Evolutionary conservation across 2,797 vertebrate species (phyloP).

Genomic region (Enteromius fasciolatus): DNA sequence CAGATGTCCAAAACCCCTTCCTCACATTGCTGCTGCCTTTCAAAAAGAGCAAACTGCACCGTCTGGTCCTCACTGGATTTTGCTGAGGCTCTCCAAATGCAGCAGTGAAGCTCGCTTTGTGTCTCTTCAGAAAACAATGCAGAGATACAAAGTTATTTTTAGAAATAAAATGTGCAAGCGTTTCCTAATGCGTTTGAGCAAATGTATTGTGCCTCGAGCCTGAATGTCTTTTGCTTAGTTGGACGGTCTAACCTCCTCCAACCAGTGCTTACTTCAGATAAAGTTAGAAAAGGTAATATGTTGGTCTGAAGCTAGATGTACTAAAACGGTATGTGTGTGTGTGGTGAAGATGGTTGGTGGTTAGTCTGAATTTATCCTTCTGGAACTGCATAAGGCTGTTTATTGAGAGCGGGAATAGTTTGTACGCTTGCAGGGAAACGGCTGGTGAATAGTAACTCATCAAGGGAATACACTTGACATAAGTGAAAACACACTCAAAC

Average conservation of each 20-base stretch:
- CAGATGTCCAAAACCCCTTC: conserved; percentile 50
- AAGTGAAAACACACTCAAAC: conserved; percentile 20
- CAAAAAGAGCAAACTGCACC: conserved; percentile 13
- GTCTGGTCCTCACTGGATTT: conserved; percentile 15
- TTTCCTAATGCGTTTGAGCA: conserved; percentile 16
- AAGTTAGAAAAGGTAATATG: conserved; percentile 10
- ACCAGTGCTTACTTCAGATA: conserved; percentile 1
- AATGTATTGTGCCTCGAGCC: conserved; percentile 7
- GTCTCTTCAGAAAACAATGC: conserved; percentile 17
- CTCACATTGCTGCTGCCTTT: conserved; percentile 26
- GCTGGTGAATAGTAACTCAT: conserved; percentile 24
- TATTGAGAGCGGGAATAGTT: conserved; percentile 6
- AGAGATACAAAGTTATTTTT: conserved; percentile 37
- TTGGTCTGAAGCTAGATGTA: background rate
- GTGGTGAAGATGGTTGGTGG: conserved; percentile 24
- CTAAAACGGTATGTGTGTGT: background rate
- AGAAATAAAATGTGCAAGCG: conserved; percentile 29
- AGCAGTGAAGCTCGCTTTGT: background rate
- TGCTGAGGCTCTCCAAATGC: conserved; percentile 23
- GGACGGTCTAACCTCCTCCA: background rate
- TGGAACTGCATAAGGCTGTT: conserved; percentile 25
- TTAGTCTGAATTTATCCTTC: conserved; percentile 21
- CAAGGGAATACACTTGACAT: conserved; percentile 20
- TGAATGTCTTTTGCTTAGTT: conserved; percentile 31
- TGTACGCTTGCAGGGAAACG: background rate